A percentile compares a stretch with the other conserved stretches of the same genome.
These are phyloP conservation scores for Cyclophora albipunctata DNA, from an alignment of 2,888 invertebrate genomes.

Conservation along the genomic window DNA sequence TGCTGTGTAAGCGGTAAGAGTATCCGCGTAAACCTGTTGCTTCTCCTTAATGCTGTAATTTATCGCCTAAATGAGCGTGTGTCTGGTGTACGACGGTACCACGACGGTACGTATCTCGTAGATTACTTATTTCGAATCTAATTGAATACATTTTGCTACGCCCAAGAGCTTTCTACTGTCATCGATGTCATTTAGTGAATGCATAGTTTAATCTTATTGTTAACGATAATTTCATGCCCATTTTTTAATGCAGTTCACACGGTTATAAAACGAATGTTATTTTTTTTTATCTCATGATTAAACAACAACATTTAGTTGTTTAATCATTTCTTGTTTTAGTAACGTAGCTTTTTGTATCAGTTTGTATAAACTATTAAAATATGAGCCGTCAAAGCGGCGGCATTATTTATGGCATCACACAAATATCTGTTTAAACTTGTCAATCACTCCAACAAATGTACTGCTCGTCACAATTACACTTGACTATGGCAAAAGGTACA, in stretches of 20 bases:
- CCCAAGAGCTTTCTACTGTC: slow-evolving; percentile 27
- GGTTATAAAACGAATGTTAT: too few relatives aligned
- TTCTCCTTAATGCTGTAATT: slow-evolving; percentile 48
- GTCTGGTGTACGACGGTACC: slow-evolving; percentile 1
- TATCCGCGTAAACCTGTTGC: slow-evolving; percentile 48
- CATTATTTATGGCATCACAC: slow-evolving; percentile 68
- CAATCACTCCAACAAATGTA: slow-evolving; percentile 51
- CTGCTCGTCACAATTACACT: slow-evolving; percentile 41
- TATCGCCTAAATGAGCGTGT: slow-evolving; percentile 35
- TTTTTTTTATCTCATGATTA: too few relatives aligned
- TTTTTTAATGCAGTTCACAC: too few relatives aligned
- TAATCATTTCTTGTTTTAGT: too few relatives aligned
- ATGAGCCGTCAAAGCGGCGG: slow-evolving; percentile 34
- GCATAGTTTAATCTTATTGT: not conserved
- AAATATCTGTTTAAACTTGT: slow-evolving; percentile 68
- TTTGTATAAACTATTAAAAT: too few relatives aligned
- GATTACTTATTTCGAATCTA: slow-evolving; percentile 31
- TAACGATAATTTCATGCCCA: too few relatives aligned
- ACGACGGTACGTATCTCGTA: slow-evolving; percentile 4
- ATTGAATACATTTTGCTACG: slow-evolving; percentile 34
- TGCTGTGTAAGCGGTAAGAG: slow-evolving; percentile 36
- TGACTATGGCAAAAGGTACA: slow-evolving; percentile 21
- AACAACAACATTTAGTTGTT: too few relatives aligned
- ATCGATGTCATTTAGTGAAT: slow-evolving; percentile 15
- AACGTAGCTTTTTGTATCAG: too few relatives aligned